Evolutionary conservation across 2,113 vertebrate species (phyloP).

Genomic region (Mustelus asterias): DNA sequence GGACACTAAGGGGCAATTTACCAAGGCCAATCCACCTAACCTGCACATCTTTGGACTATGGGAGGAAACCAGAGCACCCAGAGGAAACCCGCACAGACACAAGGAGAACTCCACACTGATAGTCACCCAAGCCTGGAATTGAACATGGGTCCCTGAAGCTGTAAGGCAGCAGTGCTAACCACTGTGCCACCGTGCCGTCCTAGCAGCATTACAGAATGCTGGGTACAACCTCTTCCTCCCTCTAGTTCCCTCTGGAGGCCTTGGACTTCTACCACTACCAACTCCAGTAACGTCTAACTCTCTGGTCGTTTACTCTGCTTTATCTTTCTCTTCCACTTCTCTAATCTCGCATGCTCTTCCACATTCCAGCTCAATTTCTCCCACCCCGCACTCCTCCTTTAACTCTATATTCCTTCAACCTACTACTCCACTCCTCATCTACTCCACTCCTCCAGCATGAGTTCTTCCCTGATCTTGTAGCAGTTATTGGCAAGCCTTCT

Average conservation of each 20-base stretch:
- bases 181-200: no score
- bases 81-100: no score
- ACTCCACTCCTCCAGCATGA: background rate
- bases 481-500: background rate
- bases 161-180: no score
- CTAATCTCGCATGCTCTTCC: background rate
- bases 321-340: background rate
- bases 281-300: background rate
- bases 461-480: background rate
- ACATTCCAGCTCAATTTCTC: background rate
- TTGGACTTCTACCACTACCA: background rate
- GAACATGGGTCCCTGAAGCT: no score
- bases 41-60: no score
- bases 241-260: background rate
- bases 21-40: no score
- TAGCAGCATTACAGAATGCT: background rate
- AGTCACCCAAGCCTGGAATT: no score
- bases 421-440: background rate
- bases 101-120: no score
- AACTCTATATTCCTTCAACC: background rate
- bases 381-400: background rate
- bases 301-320: background rate
- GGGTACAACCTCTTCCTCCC: background rate
- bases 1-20: no score
- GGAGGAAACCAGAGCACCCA: no score